Base-by-base conservation (phyloP, 2,113 vertebrate species). In the Rostratula benghalensis region DNA sequence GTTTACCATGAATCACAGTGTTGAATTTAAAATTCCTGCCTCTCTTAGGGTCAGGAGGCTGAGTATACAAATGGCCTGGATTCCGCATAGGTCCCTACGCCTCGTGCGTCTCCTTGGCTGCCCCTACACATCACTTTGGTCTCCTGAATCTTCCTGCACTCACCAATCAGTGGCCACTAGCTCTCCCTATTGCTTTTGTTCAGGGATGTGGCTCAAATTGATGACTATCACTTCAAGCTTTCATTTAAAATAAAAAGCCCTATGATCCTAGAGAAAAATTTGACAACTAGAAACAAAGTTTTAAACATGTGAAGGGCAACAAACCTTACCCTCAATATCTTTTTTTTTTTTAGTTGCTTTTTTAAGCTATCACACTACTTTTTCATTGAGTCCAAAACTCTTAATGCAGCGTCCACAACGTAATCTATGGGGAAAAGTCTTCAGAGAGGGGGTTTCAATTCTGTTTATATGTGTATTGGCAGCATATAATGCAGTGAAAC, bases 1-100 rank as follows among this genome's bases (percentile, higher is more conserved):
- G 27, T 30, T 48, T 83, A 37, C 54, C 15, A 21, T 46, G 37
- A 54, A 46, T 53, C 19, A 11, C 10, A 21, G n/a, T 30, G 39
- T 78, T 87, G 79, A 71, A 63, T 68, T 83, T 64, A 73, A 82
- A 86, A 31, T 10, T 6, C 15, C 45, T 53, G 53, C 25, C 43
- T 41, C 54, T 53, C 28, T 15, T 30, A 7, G 54, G 48, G n/a
- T 43, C 27, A 21, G 59, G 81, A 51, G 31, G 27, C 65, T 73
- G 53, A 27, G 20, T 21, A 16, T 7, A 24, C 15, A n/a, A 65
- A 50, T 0, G 3, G 16, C 46, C 51, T 16, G 31, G 60, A 83
- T 67, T 45, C 71, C 64, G 10, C 14, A 16, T 12, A 5, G 14
- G 19, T 31, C 51, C 10, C 0, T 43, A 22, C 0, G 2, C 31